Conservation (phyloP, 2,113 vertebrate species). For the Pachypanchax playfairii region DNA sequence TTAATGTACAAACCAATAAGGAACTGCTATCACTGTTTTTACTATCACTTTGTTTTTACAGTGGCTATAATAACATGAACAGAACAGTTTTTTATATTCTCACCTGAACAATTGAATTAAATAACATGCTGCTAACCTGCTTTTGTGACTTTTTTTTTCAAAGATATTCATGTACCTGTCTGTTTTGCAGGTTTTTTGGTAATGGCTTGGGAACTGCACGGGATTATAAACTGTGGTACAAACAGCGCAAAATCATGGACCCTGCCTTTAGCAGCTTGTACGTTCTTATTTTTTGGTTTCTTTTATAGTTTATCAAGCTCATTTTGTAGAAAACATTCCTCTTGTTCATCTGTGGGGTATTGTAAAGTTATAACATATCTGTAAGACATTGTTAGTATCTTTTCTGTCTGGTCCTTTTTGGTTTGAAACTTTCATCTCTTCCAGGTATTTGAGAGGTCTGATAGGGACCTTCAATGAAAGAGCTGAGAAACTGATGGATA, state of each 20-base stretch:
- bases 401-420: not conserved
- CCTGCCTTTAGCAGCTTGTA: constrained; percentile 88
- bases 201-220: constrained; percentile 83
- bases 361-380: too few species aligned
- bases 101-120: too few species aligned
- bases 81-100: too few species aligned
- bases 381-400: too few species aligned
- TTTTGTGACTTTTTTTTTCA: not conserved
- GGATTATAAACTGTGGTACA: constrained; percentile 86
- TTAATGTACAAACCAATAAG: too few species aligned
- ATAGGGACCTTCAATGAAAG: constrained; percentile 73
- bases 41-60: too few species aligned
- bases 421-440: not conserved
- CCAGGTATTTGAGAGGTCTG: constrained; percentile 74
- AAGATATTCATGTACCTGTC: too few species aligned
- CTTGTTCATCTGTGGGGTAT: not conserved
- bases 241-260: constrained; percentile 88
- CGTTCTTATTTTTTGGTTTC: constrained; percentile 39
- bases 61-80: too few species aligned
- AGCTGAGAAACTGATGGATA: constrained; percentile 71
- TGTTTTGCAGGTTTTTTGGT: constrained; percentile 83
- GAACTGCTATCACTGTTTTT: too few species aligned
- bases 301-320: not conserved
- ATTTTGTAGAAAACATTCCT: not conserved
- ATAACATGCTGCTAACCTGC: accelerated